Evolutionary conservation across 2,888 invertebrate genomes (phyloP).

Genomic region (Acronicta psi): DNA sequence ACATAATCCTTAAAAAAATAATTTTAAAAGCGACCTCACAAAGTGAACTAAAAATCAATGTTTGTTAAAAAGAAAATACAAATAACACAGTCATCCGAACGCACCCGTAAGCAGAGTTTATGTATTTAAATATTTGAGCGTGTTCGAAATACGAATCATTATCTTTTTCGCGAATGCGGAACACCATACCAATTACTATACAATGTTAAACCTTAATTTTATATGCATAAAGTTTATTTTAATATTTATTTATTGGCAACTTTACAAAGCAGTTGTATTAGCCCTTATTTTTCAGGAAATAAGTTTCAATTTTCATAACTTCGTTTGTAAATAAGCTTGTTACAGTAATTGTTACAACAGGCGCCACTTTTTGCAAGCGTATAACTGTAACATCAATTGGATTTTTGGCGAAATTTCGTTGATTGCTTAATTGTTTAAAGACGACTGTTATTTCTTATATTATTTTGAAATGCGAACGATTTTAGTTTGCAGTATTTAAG

Average conservation of each 20-base stretch:
- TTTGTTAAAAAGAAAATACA: slow-evolving; percentile 65
- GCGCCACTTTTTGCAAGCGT: slow-evolving; percentile 74
- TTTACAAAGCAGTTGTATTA: slow-evolving; percentile 1
- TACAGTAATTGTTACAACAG: slow-evolving; percentile 62
- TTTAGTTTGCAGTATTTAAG: slow-evolving; percentile 49
- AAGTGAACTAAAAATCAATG: slow-evolving; percentile 49
- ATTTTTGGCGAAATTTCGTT: slow-evolving; percentile 78
- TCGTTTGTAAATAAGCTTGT: slow-evolving; percentile 30
- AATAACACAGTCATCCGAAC: slow-evolving; percentile 68
- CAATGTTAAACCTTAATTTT: slow-evolving; percentile 43
- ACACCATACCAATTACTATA: slow-evolving; percentile 43
- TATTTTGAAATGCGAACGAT: slow-evolving; percentile 65
- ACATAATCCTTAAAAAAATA: neutral
- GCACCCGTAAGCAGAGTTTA: slow-evolving; percentile 73
- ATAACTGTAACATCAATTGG: slow-evolving; percentile 80
- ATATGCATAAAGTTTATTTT: slow-evolving; percentile 43
- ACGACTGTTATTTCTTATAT: slow-evolving; percentile 72
- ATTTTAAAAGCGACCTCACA: slow-evolving; percentile 12
- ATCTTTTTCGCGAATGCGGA: slow-evolving; percentile 74
- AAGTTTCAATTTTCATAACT: slow-evolving; percentile 32
- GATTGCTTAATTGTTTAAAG: slow-evolving; percentile 84
- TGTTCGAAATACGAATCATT: slow-evolving; percentile 82
- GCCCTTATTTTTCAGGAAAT: slow-evolving; percentile 3
- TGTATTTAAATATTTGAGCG: slow-evolving; percentile 81
- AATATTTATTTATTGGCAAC: slow-evolving; percentile 5